Evolutionary conservation across 2,888 invertebrate genomes (phyloP).

Genomic region (Apamea sordens): DNA sequence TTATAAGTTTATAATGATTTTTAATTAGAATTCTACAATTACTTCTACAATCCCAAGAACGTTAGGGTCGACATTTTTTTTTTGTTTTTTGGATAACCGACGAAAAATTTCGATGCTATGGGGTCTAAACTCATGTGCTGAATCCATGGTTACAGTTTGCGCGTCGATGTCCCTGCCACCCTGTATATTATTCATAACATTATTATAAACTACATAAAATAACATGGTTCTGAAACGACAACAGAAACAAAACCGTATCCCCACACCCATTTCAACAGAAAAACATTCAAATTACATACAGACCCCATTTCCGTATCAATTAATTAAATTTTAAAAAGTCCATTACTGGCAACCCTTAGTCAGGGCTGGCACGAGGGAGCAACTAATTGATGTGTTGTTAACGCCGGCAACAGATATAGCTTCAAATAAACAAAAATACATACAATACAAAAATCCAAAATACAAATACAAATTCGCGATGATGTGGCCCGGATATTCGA

Average conservation of each 20-base stretch:
- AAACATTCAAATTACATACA: conserved; percentile 38
- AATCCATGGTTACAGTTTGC: no score
- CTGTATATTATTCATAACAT: neutral
- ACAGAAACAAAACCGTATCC: neutral
- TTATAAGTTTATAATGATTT: no score
- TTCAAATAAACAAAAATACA: conserved; percentile 1
- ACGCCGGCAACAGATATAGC: neutral
- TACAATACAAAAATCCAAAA: no score
- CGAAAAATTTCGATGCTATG: no score
- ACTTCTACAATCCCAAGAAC: no score
- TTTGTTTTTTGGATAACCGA: no score
- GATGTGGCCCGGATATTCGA: neutral
- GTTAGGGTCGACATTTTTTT: no score
- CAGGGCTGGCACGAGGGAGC: conserved; percentile 41
- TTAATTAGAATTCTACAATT: no score
- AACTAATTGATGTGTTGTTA: conserved; percentile 38
- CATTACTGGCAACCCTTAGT: conserved; percentile 53
- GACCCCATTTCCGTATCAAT: conserved; percentile 46
- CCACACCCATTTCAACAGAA: conserved; percentile 10
- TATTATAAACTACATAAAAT: neutral
- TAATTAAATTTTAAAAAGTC: conserved; percentile 63
- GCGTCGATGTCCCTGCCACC: no score
- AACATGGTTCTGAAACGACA: neutral
- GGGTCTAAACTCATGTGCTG: no score
- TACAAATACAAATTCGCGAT: neutral